Evolutionary conservation across 2,888 invertebrate genomes (phyloP), one percentile per base, ranked within the genome.

Genomic region (Meandrusa payeni): DNA sequence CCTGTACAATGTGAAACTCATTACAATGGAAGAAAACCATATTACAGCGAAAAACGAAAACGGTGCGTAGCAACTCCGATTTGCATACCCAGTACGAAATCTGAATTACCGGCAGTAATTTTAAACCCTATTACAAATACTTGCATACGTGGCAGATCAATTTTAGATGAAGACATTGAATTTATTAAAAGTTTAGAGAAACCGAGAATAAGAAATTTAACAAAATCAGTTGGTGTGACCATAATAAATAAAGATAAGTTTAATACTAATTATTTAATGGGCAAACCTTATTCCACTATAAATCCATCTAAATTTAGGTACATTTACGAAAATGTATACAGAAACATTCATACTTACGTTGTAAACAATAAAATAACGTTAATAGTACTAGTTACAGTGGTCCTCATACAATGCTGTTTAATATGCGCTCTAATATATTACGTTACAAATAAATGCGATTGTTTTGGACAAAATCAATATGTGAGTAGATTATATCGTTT

Each of bases 1-100:
- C 77, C 78, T 40, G 81, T 85, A 0, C 55, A 77, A 37, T 86
- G 85, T 58, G 82, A 80, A 5, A 48, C 51, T 2, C 60, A 64
- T 64, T 82, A 85, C 47, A 85, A 85, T 41, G 76, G 72, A 0
- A 62, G 57, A 33, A 76, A 58, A 32, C 55, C 76, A 0, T 61
- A 63, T 57, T 80, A 55, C 33, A 63, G 61, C 53, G 55, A 43
- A 10, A 55, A 54, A 9, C 43, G 52, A 1, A 73, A 67, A 45
- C 59, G 67, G 39, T 86, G 86, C 23, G 40, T 57, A 0, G 43
- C 55, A 17, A 47, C 58, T 17, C 76, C 80, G 0, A 15, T 34
- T 2, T 82, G 81, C 49, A 3, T 66, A 1, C 37, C 57, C 5
- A 50, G 54, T 9, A 9, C 41, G 10, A 47, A 61, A 2, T 41